Percentiles rank a stretch among this genome's conserved stretches.
Evolutionary conservation across 2,113 vertebrate species (phyloP).

Genomic region (Notarius quadriscutis): DNA sequence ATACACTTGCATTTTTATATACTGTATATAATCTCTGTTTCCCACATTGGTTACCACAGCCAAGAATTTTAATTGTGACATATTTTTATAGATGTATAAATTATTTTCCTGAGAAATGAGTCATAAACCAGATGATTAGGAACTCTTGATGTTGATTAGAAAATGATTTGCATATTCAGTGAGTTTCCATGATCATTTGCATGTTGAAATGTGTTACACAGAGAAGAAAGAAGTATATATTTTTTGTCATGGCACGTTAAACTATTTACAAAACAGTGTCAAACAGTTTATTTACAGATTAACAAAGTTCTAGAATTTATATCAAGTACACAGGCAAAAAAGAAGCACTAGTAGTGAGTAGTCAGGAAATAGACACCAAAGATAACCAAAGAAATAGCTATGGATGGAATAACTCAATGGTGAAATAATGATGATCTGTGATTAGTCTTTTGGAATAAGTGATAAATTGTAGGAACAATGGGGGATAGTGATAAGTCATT

Average conservation of each 20-base stretch:
- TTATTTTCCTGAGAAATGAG: not conserved
- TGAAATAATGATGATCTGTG: too few species aligned
- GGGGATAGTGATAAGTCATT: not conserved
- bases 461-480: not conserved
- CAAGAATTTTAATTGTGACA: not conserved
- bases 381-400: not conserved
- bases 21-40: too few species aligned
- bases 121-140: not conserved
- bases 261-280: too few species aligned
- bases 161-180: not conserved
- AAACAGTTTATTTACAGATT: too few species aligned
- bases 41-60: not conserved
- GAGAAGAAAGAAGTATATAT: too few species aligned
- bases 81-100: not conserved
- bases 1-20: not conserved
- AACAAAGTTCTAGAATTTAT: too few species aligned
- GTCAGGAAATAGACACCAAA: not conserved
- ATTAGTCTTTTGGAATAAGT: not conserved
- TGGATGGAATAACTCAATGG: not conserved
- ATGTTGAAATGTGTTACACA: too few species aligned
- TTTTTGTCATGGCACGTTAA: too few species aligned
- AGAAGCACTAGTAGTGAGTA: not conserved
- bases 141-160: not conserved
- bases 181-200: too few species aligned
- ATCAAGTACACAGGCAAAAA: too few species aligned